Percentiles rank a stretch among this genome's conserved stretches.
Conservation (phyloP, 1,140 invertebrate species). For the Ceratoteleas bidentatus region DNA sequence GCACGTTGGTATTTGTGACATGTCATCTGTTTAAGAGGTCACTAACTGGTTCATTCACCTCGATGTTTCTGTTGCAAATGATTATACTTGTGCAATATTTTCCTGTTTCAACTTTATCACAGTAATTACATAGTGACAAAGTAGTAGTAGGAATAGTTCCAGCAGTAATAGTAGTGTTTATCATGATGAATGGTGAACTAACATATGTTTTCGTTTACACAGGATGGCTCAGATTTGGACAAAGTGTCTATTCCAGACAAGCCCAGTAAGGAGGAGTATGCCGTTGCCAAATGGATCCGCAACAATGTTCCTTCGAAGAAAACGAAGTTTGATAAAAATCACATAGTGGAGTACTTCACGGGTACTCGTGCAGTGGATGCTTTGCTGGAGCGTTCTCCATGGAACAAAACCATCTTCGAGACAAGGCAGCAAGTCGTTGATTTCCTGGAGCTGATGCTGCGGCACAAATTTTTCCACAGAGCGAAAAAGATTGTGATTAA, state of each 20-base stretch:
- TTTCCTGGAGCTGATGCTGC: slow-evolving; percentile 92
- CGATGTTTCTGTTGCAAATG: too few relatives aligned
- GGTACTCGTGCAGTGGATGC: slow-evolving; percentile 96
- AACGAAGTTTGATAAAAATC: slow-evolving; percentile 94
- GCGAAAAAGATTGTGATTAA: slow-evolving; percentile 88
- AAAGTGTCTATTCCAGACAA: slow-evolving; percentile 84
- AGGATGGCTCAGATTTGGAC: slow-evolving; percentile 84
- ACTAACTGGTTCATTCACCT: too few relatives aligned
- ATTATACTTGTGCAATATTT: too few relatives aligned
- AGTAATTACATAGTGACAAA: too few relatives aligned
- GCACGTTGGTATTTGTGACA: too few relatives aligned
- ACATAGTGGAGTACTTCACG: slow-evolving; percentile 98
- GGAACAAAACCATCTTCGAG: slow-evolving; percentile 92
- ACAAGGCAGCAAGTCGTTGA: slow-evolving; percentile 89
- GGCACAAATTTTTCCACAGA: slow-evolving; percentile 97
- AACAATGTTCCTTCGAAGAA: slow-evolving; percentile 96
- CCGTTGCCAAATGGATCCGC: slow-evolving; percentile 95
- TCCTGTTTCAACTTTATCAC: too few relatives aligned
- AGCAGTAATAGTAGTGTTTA: too few relatives aligned
- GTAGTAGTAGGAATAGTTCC: too few relatives aligned
- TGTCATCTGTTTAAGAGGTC: too few relatives aligned
- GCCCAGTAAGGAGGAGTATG: slow-evolving; percentile 95
- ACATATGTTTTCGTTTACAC: slow-evolving; percentile 20
- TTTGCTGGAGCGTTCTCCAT: slow-evolving; percentile 93
- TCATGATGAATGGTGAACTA: neutral